Conservation (phyloP, 37 sponge, comb jelly and placozoan species). For the Tethya wilhelma region DNA sequence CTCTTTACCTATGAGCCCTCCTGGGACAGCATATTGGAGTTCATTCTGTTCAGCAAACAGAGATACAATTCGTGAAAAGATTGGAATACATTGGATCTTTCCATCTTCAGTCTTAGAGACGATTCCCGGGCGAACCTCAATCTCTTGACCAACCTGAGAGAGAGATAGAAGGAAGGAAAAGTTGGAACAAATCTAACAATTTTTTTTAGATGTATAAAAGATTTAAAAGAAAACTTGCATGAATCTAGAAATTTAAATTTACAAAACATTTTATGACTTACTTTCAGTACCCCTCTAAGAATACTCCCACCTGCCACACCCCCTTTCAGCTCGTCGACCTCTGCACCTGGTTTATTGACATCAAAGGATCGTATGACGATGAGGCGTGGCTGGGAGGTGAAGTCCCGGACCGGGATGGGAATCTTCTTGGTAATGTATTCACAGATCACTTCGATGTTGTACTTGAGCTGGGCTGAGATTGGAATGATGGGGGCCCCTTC, state of each 20-base stretch:
- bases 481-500: constrained; percentile 93
- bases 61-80: constrained; percentile 80
- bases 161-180: background rate
- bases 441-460: constrained; percentile 97
- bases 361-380: constrained; percentile 98
- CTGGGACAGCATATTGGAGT: constrained; percentile 97
- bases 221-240: background rate
- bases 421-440: constrained; percentile 95
- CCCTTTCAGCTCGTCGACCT: constrained; percentile 96
- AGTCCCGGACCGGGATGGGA: constrained; percentile 92
- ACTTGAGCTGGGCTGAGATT: constrained; percentile 98
- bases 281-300: constrained; percentile 90
- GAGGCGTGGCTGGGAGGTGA: constrained; percentile 89
- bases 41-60: constrained; percentile 94
- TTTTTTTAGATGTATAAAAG: background rate
- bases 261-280: constrained; percentile 13
- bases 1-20: constrained; percentile 88
- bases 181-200: background rate
- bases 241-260: background rate
- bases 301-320: constrained; percentile 99
- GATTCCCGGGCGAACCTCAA: constrained; percentile 97
- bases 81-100: constrained; percentile 85
- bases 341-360: constrained; percentile 95
- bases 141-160: constrained; percentile 88
- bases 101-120: constrained; percentile 88